Evolutionary conservation across 2,888 invertebrate species (phyloP), one percentile per base, ranked within the genome.

Genomic region (Acleris holmiana): DNA sequence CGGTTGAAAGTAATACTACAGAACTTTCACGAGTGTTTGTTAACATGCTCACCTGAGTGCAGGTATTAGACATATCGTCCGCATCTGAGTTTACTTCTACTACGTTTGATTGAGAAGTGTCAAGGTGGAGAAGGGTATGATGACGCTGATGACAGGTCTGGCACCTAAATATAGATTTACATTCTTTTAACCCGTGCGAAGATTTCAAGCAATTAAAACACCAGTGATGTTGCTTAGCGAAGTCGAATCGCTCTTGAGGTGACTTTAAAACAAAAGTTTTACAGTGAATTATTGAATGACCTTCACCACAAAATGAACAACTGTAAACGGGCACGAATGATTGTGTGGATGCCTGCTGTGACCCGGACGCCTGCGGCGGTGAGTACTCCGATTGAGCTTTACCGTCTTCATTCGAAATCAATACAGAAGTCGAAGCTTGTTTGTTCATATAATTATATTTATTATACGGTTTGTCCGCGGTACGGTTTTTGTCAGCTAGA

Each of bases 21-120:
- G 55, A 55, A 19, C 25, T 44, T 46, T 55, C 17, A 23, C 55
- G 55, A 17, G 15, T 23, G 8, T 55, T 46, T 3, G 44, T 17
- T 18, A 55, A 19, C 55, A 55, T 44, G 23, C 44, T 55, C 8
- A 46, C 55, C 25, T 55, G 55, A 21, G 50, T 50, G 8, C 29
- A 50, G 5, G 50, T 50, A 17, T 50, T 25, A n/a, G 29, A 29
- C 6, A 4, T 17, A 10, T 25, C 50, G 8, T 7, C 29, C 8
- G 17, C 17, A n/a, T 50, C 50, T 1, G 4, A 17, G 8, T 3
- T 17, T 15, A 7, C 29, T 25, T 50, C 50, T 0, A 17, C 50
- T 17, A 50, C 6, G n/a, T 50, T 25, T 13, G 50, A 17, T 2
- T 50, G 29, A 29, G 29, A 25, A 29, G 2, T 50, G 2, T 25